Evolutionary conservation across 1,140 invertebrate species (phyloP).

Genomic region (Hyles euphorbiae): DNA sequence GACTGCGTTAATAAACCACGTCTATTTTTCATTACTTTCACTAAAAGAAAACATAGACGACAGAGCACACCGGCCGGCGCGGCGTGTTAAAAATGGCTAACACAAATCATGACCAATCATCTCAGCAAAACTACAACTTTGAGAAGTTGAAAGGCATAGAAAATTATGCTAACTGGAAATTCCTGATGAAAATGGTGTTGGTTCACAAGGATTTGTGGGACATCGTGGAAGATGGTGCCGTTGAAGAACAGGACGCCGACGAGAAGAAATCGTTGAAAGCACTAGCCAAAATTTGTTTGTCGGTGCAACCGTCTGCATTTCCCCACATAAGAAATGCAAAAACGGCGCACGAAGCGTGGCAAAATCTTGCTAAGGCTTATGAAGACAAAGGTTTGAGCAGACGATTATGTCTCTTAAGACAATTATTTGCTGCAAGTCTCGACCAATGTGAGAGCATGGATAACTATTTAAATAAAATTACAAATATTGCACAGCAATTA

Average conservation of each 20-base stretch:
- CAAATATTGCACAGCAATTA: slow-evolving; percentile 14
- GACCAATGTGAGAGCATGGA: slow-evolving; percentile 13
- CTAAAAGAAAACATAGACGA: too few species aligned
- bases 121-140: neutral
- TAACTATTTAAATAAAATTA: slow-evolving; percentile 7
- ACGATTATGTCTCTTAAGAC: slow-evolving; percentile 16
- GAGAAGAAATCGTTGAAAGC: slow-evolving; percentile 5
- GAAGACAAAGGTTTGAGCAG: slow-evolving; percentile 20
- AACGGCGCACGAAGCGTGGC: slow-evolving; percentile 21
- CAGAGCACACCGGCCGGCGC: too few species aligned
- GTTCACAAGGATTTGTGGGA: slow-evolving; percentile 18
- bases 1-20: too few species aligned
- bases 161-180: slow-evolving; percentile 13
- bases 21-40: too few species aligned
- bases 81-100: too few species aligned
- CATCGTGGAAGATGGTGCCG: neutral
- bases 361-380: slow-evolving; percentile 14
- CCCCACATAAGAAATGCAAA: slow-evolving; percentile 14
- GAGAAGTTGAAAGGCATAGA: slow-evolving; percentile 15
- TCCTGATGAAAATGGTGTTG: slow-evolving; percentile 16
- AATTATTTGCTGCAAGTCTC: slow-evolving; percentile 11
- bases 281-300: too few species aligned
- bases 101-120: too few species aligned
- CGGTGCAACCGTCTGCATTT: slow-evolving; percentile 1
- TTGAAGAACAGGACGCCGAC: slow-evolving; percentile 1